Evolutionary conservation across 92 coral and sea anemone genomes (phyloP).

Genomic region (Plumapathes pennacea): DNA sequence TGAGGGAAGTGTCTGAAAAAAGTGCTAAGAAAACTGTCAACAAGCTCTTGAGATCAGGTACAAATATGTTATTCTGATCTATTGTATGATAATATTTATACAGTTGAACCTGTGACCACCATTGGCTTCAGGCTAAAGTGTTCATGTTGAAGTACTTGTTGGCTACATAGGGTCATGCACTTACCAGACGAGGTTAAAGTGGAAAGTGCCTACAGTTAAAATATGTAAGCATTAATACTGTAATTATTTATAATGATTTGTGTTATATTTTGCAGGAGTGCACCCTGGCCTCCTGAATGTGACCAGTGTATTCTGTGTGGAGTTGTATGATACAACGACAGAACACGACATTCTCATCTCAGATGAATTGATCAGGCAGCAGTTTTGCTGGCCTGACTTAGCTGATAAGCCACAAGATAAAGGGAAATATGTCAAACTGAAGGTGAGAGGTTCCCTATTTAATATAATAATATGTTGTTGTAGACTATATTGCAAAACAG

Average conservation of each 20-base stretch:
- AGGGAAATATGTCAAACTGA: conserved; percentile 29
- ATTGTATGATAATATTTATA: neutral
- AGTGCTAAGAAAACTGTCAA: conserved; percentile 31
- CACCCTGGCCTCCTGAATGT: conserved; percentile 45
- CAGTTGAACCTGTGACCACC: too few relatives aligned
- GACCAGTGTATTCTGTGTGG: conserved; percentile 48
- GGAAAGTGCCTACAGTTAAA: too few relatives aligned
- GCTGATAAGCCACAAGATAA: conserved; percentile 12
- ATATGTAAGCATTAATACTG: too few relatives aligned
- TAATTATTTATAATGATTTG: neutral
- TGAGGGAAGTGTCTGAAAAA: conserved; percentile 48
- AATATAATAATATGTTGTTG: neutral
- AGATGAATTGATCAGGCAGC: conserved; percentile 62
- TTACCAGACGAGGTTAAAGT: too few relatives aligned
- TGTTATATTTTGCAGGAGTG: conserved; percentile 29
- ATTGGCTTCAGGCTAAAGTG: too few relatives aligned
- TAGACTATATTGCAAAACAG: neutral
- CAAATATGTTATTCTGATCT: neutral
- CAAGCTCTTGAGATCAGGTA: conserved; percentile 58
- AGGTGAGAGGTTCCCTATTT: conserved; percentile 31
- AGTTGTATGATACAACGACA: conserved; percentile 82
- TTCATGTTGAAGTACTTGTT: too few relatives aligned
- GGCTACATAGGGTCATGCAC: too few relatives aligned
- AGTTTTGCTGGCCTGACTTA: conserved; percentile 82
- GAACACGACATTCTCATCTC: conserved; percentile 63